Conservation (phyloP, 2,888 invertebrate genomes). For the Agrenia bidenticulata region DNA sequence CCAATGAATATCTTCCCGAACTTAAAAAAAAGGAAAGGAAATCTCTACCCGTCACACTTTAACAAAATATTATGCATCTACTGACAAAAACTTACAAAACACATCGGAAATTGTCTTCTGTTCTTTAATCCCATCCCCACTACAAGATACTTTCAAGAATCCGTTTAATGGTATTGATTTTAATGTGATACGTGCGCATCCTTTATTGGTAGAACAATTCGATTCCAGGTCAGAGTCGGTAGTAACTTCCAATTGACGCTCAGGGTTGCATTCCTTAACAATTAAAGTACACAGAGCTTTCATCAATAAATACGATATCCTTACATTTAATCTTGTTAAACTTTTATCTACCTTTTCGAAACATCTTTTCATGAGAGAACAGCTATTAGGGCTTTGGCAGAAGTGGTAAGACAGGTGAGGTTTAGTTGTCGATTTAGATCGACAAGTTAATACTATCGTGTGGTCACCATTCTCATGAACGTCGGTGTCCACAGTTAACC, state of each 20-base stretch:
- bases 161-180: constrained; percentile 33
- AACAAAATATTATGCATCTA: background rate
- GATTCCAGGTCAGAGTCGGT: background rate
- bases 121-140: constrained; percentile 36
- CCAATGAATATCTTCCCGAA: constrained; percentile 41
- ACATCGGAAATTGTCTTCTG: constrained; percentile 30
- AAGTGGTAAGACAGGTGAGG: constrained; percentile 33
- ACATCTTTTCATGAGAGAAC: constrained; percentile 37
- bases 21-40: constrained; percentile 24
- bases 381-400: constrained; percentile 37
- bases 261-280: constrained; percentile 34
- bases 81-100: constrained; percentile 35
- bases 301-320: background rate
- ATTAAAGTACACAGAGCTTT: constrained; percentile 12
- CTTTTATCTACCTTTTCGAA: constrained; percentile 30
- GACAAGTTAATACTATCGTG: constrained; percentile 19
- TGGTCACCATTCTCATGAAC: constrained; percentile 32
- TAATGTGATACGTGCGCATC: constrained; percentile 28
- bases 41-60: no score
- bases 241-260: constrained; percentile 14
- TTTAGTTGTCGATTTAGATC: constrained; percentile 23
- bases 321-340: no score
- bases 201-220: constrained; percentile 15
- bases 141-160: constrained; percentile 38
- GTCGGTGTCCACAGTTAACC: constrained; percentile 25